phyloP scores from a whole-genome alignment of 2,797 vertebrate genomes.

The Phaenicophaeus curvirostris region DNA sequence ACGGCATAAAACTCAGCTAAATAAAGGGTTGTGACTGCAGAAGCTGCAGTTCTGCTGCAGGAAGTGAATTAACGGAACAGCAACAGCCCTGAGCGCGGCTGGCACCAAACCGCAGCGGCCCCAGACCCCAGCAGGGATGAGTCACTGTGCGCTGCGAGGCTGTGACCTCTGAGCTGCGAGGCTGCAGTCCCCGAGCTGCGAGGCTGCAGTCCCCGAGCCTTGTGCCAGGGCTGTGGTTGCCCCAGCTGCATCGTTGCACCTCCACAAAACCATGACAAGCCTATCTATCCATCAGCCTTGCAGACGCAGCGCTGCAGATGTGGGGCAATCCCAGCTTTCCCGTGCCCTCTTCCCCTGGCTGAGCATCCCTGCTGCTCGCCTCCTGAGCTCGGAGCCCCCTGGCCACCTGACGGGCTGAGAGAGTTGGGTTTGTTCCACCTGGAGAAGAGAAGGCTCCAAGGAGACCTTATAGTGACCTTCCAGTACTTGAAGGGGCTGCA shows the following conservation, averaged over 20 bases:
- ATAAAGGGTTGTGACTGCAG: neutral
- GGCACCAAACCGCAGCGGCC: too few species aligned
- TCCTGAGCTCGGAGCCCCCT: fast-evolving
- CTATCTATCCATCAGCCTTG: fast-evolving
- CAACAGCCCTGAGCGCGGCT: neutral
- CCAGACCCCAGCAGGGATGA: neutral
- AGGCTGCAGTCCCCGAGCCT: neutral
- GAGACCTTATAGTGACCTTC: too few species aligned
- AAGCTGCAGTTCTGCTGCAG: neutral
- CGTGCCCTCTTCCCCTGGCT: fast-evolving
- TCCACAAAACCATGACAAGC: neutral
- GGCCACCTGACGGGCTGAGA: too few species aligned
- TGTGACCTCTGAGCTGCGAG: too few species aligned
- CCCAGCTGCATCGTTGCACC: neutral
- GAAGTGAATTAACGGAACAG: neutral
- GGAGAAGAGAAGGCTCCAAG: too few species aligned
- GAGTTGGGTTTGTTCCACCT: too few species aligned
- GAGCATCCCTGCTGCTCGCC: neutral
- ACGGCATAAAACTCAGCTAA: neutral
- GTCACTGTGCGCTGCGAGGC: neutral
- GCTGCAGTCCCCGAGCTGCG: neutral
- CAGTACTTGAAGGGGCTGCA: too few species aligned
- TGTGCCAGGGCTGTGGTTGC: neutral
- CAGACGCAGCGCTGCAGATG: fast-evolving
- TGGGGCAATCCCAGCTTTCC: neutral